phyloP scores from a whole-genome alignment of 2,113 vertebrate genomes.

The Pardalotus punctatus region DNA sequence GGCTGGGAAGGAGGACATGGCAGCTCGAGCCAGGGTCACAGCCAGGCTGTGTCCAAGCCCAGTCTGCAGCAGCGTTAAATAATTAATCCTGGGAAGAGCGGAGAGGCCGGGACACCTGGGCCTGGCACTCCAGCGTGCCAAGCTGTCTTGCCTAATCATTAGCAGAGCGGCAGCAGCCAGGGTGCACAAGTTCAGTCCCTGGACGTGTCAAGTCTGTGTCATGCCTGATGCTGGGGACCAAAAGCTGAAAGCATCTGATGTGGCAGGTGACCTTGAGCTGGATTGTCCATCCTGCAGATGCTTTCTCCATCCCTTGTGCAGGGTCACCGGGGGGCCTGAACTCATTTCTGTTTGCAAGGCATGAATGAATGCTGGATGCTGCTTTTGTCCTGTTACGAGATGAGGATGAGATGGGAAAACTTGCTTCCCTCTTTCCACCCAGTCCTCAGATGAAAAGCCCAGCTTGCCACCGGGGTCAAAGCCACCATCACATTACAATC shows the following conservation, averaged over 20 bases:
- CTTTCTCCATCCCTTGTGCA: neutral
- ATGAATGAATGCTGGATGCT: accelerated
- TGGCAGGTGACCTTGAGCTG: neutral
- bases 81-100: neutral
- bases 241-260: accelerated
- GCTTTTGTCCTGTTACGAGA: neutral
- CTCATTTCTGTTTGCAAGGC: neutral
- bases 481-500: neutral
- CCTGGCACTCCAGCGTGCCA: neutral
- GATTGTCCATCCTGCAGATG: neutral
- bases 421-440: neutral
- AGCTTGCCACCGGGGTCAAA: neutral
- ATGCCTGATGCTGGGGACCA: accelerated
- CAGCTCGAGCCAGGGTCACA: accelerated
- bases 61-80: neutral
- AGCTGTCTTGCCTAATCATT: neutral
- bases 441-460: accelerated
- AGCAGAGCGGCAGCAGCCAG: neutral
- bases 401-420: neutral
- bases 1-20: neutral
- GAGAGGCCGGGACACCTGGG: neutral
- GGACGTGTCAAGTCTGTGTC: accelerated
- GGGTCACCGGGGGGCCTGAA: neutral
- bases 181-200: neutral
- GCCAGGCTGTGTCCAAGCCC: neutral